phyloP scores from a whole-genome alignment of 2,113 vertebrate genomes.

The Calypte anna region DNA sequence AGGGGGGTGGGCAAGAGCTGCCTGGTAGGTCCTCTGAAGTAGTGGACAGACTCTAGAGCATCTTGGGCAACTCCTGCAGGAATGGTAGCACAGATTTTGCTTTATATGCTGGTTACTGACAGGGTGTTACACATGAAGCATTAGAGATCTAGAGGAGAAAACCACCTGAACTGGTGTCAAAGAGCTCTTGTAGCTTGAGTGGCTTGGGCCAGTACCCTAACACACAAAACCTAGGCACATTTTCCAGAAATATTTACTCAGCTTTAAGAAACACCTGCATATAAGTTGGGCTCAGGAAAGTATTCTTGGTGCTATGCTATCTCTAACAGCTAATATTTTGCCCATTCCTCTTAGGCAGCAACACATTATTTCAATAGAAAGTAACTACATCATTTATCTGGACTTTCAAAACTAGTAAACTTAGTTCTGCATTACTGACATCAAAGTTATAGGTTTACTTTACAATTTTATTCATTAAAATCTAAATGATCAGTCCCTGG shows the following conservation, averaged over 20 bases:
- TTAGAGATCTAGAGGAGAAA: not conserved
- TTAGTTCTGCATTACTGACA: not conserved
- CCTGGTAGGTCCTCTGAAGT: not conserved
- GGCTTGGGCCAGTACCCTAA: accelerated
- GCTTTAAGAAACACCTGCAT: not conserved
- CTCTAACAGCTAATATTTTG: not conserved
- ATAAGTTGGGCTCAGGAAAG: not conserved
- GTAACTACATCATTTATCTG: not conserved
- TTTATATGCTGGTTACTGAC: not conserved
- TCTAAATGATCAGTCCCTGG: not conserved
- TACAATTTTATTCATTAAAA: not conserved
- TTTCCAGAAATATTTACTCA: not conserved
- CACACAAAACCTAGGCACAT: not conserved
- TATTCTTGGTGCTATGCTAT: not conserved
- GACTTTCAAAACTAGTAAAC: not conserved
- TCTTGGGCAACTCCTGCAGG: not conserved
- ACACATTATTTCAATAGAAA: not conserved
- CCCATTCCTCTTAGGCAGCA: not conserved
- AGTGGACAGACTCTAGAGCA: not conserved
- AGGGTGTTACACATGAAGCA: accelerated
- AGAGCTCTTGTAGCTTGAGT: not conserved
- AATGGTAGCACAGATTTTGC: too few relatives aligned
- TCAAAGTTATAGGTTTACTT: not conserved
- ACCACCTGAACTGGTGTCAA: not conserved
- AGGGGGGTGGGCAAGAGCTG: not conserved